Evolutionary conservation across 1,140 invertebrate genomes (phyloP), one percentile per base, ranked within the genome.

Genomic region (Lutraria rhynchaena): DNA sequence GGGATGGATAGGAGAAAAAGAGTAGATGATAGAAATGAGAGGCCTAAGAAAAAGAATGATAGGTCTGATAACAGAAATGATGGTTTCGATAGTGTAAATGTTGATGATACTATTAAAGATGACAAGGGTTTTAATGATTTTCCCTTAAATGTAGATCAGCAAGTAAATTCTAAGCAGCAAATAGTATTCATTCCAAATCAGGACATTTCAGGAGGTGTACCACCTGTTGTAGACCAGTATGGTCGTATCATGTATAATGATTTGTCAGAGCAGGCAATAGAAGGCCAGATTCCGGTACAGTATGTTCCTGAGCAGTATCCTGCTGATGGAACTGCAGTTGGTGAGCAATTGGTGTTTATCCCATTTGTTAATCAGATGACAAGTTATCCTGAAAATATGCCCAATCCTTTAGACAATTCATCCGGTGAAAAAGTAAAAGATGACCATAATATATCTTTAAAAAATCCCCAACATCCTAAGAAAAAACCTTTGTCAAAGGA

Each of bases 161-260:
- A 35, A 41, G 51, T 24, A 24, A 24, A 65, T 65, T 7, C 15
- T 41, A 44, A 58, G 31, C 61, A 65, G 35, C 76, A 80, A 33
- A 24, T 80, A 27, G 53, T 70, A 19, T 80, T 80, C 31, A 70
- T 80, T n/a, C 76, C 63, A 5, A 70, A 80, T 60, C 0, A 31
- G 13, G 76, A 70, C 15, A 13, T 67, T 19, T 29, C 46, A 27
- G 3, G 24, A 19, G 31, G 27, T 7, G 63, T 57, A 37, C 46
- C 31, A 31, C 76, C 53, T 13, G 29, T 80, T 17, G 53, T 80
- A 57, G 76, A 80, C 35, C 76, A 80, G 65, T 80, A 58, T 70
- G 76, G 76, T 35, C 63, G 58, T 15, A 9, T 70, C 9, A 41
- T 80, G 31, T 11, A 57, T 0, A 80, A 70, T 46, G 53, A 70